Evolutionary conservation across 2,797 vertebrate species (phyloP).

Genomic region (Enteromius argenteus): DNA sequence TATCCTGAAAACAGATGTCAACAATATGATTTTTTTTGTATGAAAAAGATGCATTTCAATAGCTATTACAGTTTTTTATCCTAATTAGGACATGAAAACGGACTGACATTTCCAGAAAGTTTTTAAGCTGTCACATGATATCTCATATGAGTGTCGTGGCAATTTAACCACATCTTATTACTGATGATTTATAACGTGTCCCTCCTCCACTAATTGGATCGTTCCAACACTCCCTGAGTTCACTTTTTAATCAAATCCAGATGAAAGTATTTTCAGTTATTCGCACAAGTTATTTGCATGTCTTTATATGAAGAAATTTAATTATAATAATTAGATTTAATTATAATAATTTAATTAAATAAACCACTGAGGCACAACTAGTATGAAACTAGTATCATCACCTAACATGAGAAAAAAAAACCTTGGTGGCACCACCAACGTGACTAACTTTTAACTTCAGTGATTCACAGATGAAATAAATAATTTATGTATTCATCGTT

Average conservation of each 20-base stretch:
- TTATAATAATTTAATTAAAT: neutral
- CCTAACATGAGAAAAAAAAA: neutral
- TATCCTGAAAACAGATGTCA: neutral
- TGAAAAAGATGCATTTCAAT: neutral
- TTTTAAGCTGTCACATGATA: neutral
- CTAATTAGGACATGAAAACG: neutral
- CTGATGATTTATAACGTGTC: neutral
- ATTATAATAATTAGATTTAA: neutral
- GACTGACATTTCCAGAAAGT: neutral
- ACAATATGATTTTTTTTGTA: neutral
- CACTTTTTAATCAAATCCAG: constrained; percentile 2
- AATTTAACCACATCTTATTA: neutral
- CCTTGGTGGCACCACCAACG: neutral
- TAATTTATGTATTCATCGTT: neutral
- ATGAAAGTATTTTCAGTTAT: neutral
- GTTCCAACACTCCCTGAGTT: neutral
- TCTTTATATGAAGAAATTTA: neutral
- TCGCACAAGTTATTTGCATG: neutral
- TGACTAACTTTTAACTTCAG: neutral
- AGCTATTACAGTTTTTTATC: neutral
- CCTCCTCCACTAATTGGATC: neutral
- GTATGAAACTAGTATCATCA: neutral
- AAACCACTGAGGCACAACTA: neutral
- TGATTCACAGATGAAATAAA: neutral
- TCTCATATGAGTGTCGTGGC: neutral